Conservation (phyloP, 2,797 vertebrate species). For the Falco naumanni region DNA sequence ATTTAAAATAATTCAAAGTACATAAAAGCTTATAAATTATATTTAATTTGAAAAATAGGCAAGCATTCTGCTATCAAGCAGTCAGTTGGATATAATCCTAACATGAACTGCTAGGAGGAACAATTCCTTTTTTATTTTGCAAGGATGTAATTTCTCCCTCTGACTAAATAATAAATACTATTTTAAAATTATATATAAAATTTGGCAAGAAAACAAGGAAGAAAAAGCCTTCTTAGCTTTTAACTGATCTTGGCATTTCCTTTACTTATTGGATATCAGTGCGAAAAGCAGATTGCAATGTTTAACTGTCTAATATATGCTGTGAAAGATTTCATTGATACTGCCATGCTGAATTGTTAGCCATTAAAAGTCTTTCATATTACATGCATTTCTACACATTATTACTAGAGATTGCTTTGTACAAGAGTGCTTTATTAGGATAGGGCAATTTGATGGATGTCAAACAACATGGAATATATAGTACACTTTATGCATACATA, state of each 20-base stretch:
- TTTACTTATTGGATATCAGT: constrained; percentile 52
- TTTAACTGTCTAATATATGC: constrained; percentile 68
- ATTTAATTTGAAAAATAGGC: constrained; percentile 60
- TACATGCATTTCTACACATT: constrained; percentile 32
- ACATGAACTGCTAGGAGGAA: constrained; percentile 27
- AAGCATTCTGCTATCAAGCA: neutral
- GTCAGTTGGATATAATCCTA: constrained; percentile 26
- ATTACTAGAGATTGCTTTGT: constrained; percentile 50
- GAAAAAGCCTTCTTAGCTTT: constrained; percentile 9
- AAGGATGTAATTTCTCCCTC: constrained; percentile 28
- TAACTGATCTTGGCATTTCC: constrained; percentile 12
- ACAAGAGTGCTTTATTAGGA: constrained; percentile 56
- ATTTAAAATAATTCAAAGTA: neutral
- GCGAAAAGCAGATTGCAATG: constrained; percentile 62
- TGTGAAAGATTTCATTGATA: constrained; percentile 64
- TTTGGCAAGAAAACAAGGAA: constrained; percentile 56
- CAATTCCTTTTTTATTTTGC: neutral
- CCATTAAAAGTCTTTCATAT: constrained; percentile 60
- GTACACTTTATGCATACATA: neutral
- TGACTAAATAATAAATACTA: constrained; percentile 34
- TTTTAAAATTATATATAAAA: neutral
- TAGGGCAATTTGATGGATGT: constrained; percentile 50
- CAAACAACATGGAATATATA: constrained; percentile 32
- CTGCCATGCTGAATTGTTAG: constrained; percentile 57
- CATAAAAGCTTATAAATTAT: neutral